Percentiles rank a stretch among this genome's conserved stretches.
Conservation (phyloP, 2,888 invertebrate species). For the Archips crataeganus region DNA sequence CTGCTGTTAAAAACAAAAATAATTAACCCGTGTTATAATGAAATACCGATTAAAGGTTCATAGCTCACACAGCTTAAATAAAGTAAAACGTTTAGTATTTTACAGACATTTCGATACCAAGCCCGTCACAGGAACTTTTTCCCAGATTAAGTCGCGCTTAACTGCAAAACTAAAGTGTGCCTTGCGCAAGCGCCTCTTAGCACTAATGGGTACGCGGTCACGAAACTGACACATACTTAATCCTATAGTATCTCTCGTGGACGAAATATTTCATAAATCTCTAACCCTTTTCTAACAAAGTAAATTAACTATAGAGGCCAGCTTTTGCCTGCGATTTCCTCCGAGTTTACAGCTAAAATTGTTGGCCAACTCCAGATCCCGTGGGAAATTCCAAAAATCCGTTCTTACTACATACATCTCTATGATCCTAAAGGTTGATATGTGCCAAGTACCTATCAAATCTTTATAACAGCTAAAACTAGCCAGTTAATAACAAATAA, state of each 20-base stretch:
- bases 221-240: conserved; percentile 58
- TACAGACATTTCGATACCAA: conserved; percentile 38
- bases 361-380: too few relatives aligned
- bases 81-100: conserved; percentile 32
- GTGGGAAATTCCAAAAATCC: too few relatives aligned
- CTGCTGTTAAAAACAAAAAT: too few relatives aligned
- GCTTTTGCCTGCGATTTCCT: too few relatives aligned
- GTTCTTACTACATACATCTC: too few relatives aligned
- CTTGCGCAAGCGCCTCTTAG: conserved; percentile 57
- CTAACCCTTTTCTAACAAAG: background rate
- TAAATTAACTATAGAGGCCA: background rate
- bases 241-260: conserved; percentile 55
- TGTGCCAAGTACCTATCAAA: too few relatives aligned
- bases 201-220: conserved; percentile 60
- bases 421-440: too few relatives aligned
- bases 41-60: conserved; percentile 12
- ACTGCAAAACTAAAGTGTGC: conserved; percentile 56
- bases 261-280: conserved; percentile 59
- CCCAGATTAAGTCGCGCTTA: conserved; percentile 55
- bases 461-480: too few relatives aligned
- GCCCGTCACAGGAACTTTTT: conserved; percentile 46
- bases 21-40: background rate
- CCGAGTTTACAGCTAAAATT: too few relatives aligned
- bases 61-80: conserved; percentile 10
- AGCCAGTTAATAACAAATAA: too few relatives aligned